Percentiles rank a stretch among this genome's conserved stretches.
phyloP scores from a whole-genome alignment of 2,888 invertebrate species.

The Drosophila kokeensis region DNA sequence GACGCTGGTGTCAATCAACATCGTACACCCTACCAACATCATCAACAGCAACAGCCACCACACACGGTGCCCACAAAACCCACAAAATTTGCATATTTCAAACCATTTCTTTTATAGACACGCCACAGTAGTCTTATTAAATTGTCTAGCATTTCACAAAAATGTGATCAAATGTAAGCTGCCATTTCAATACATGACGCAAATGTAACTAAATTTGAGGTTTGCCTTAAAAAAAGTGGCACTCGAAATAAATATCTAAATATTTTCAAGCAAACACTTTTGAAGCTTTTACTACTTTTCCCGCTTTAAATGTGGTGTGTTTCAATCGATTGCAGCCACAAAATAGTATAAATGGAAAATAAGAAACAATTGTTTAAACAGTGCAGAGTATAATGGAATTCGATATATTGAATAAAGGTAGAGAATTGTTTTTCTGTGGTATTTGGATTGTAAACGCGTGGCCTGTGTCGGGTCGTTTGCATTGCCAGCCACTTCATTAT shows the following conservation, averaged over 20 bases:
- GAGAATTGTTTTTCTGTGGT: constrained; percentile 40
- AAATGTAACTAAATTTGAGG: background rate
- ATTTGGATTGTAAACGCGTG: constrained; percentile 30
- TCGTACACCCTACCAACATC: constrained; percentile 5
- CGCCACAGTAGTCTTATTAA: constrained; percentile 6
- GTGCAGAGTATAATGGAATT: constrained; percentile 23
- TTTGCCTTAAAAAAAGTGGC: background rate
- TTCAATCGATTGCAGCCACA: background rate
- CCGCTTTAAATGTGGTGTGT: background rate
- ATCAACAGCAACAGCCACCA: constrained; percentile 1
- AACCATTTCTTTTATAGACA: constrained; percentile 9
- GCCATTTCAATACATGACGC: background rate
- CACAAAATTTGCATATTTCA: constrained; percentile 39
- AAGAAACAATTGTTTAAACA: constrained; percentile 1
- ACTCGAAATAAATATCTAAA: background rate
- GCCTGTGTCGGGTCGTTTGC: constrained; percentile 50
- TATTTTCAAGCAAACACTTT: background rate
- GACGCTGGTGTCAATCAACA: constrained; percentile 51
- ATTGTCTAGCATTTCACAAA: background rate
- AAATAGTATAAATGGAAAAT: background rate
- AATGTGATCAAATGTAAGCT: constrained; percentile 1
- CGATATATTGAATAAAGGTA: constrained; percentile 20
- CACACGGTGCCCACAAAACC: constrained; percentile 19
- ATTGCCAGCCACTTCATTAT: constrained; percentile 68
- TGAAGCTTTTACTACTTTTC: background rate